Evolutionary conservation across 1,140 invertebrate genomes (phyloP), one percentile per base, ranked within the genome.

Genomic region (Drosophila lini): DNA sequence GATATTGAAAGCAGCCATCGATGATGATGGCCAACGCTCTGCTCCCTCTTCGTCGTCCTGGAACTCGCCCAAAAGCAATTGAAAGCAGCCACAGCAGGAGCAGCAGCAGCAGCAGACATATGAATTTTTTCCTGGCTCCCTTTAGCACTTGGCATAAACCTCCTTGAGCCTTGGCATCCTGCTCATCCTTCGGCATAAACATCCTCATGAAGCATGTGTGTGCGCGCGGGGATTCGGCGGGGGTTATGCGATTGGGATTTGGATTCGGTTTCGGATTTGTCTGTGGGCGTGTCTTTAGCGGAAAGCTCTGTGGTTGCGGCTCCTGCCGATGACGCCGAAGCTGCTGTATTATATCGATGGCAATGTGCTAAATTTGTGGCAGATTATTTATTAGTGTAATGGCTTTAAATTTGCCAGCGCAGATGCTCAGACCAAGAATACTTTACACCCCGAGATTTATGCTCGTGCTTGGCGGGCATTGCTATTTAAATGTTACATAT

Each of bases 1-100:
- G 80, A 88, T 86, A 86, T 86, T 86, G 83, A 86, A 86, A 86
- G 73, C 83, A 83, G 83, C 71, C 83, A 82, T 88, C 76, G 83
- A 88, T 78, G 61, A 61, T 61, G 74, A 61, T 69, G 76, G 64
- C 67, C 53, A 70, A 61, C 28, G 38, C 61, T 59, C 52, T 11
- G 48, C 48, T 44, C 41, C 57, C 63, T 15, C 55, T 22, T 40
- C 31, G 16, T 41, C 15, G 25, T 13, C 65, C 15, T 10, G 32
- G 32, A 32, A 32, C 22, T 53, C 52, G 32, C 36, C 52, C 65
- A 64, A 79, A 73, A 86, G 83, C 83, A 89, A 88, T 88, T 81
- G 77, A 88, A 78, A 80, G 84, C 84, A 88, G 83, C 70, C 81
- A 65, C 47, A 32, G 25, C 25, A 50, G 44, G 11, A 76, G 79